Percentiles rank a stretch among this genome's conserved stretches.
phyloP scores from a whole-genome alignment of 2,797 vertebrate genomes.

The Notolepis coatsorum region DNA sequence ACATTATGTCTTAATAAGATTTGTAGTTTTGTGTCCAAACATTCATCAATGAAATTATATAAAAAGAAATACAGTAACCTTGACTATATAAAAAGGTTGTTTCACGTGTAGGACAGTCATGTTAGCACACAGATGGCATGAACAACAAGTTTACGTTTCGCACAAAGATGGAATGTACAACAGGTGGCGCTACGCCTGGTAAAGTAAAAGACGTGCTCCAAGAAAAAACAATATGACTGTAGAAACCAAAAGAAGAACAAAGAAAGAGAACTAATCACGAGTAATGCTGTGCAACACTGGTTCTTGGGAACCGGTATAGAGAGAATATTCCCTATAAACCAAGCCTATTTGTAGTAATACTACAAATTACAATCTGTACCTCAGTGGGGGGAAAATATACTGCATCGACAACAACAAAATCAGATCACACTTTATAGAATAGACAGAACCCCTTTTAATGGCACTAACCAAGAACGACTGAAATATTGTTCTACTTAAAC shows the following conservation, averaged over 20 bases:
- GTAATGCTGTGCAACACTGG: slow-evolving; percentile 48
- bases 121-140: slow-evolving; percentile 41
- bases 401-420: slow-evolving; percentile 47
- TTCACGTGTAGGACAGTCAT: slow-evolving; percentile 51
- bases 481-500: slow-evolving; percentile 33
- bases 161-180: neutral
- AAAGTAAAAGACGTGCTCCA: slow-evolving; percentile 26
- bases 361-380: slow-evolving; percentile 2
- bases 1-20: slow-evolving; percentile 23
- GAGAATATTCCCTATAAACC: slow-evolving; percentile 27
- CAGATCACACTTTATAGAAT: slow-evolving; percentile 12
- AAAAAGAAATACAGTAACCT: slow-evolving; percentile 48
- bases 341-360: neutral
- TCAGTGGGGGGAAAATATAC: slow-evolving; percentile 40
- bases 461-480: slow-evolving; percentile 33
- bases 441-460: slow-evolving; percentile 24
- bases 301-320: slow-evolving; percentile 46
- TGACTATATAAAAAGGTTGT: slow-evolving; percentile 56
- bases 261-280: slow-evolving; percentile 24
- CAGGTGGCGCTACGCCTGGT: slow-evolving; percentile 26
- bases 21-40: slow-evolving; percentile 53
- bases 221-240: slow-evolving; percentile 7
- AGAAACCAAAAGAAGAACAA: slow-evolving; percentile 15
- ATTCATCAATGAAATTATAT: slow-evolving; percentile 44
- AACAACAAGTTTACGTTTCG: slow-evolving; percentile 29